A percentile compares a stretch with the other conserved stretches of the same genome.
Conservation (phyloP, 1,140 invertebrate genomes). For the Muscidifurax raptorellus region DNA sequence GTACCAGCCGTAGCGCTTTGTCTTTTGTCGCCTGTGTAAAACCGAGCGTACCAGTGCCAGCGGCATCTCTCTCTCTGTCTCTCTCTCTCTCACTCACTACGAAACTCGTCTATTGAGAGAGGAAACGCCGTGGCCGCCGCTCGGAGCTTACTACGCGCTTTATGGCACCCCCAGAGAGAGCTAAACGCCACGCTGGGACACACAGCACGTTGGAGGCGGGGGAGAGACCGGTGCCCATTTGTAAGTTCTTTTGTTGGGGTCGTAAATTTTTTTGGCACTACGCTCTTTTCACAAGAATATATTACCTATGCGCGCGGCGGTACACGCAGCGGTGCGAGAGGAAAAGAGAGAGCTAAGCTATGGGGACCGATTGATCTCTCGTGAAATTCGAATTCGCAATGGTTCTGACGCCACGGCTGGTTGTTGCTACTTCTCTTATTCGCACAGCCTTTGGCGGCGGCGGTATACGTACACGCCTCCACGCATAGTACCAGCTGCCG, state of each 20-base stretch:
- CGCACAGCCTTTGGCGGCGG: no score
- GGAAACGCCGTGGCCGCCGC: neutral
- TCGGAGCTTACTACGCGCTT: no score
- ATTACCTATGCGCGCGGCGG: no score
- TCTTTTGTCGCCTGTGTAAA: constrained; percentile 11
- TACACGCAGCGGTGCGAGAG: neutral
- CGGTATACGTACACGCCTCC: no score
- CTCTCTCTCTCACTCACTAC: neutral
- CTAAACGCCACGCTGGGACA: constrained; percentile 26
- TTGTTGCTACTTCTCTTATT: no score
- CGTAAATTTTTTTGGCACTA: constrained; percentile 49
- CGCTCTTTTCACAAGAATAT: no score
- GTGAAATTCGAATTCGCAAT: constrained; percentile 37
- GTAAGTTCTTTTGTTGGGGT: constrained; percentile 28
- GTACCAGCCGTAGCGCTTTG: constrained; percentile 53
- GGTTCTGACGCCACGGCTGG: constrained; percentile 16
- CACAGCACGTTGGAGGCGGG: neutral
- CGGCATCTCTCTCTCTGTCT: neutral
- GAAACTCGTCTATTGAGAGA: neutral
- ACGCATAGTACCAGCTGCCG: constrained; percentile 27
- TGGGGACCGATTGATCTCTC: constrained; percentile 37
- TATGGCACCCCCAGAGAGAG: no score
- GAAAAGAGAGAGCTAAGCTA: constrained; percentile 9
- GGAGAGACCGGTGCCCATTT: neutral
- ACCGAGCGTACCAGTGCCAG: neutral